Base-by-base conservation (phyloP, 2,888 invertebrate genomes). In the Tribolium freemani region DNA sequence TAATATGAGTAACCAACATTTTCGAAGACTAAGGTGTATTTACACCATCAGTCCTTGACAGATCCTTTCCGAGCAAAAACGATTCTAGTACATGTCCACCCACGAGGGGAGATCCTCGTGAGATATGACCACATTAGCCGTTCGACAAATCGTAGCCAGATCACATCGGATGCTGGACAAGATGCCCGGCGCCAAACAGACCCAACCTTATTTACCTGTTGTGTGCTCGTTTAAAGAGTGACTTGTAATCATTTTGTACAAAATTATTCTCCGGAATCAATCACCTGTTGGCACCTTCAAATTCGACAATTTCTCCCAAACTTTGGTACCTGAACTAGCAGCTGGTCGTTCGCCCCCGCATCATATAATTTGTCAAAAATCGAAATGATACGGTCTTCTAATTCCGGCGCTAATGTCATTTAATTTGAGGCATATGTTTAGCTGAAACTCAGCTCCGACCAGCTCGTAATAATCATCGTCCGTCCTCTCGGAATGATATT, bases 351-450 rank as follows among this genome's bases (percentile, higher is more conserved):
- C 76, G 77, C 76, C 76, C 64, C 77, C 77, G 53, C 72, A 63
- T 76, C 26, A 51, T 64, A 57, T 72, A 69, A 72, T 72, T 72
- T 63, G 57, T 38, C 57, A 69, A 69, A 69, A 69, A 64, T 60
- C 48, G 68, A 82, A 83, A 83, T 83, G 83, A 83, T 82, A 83
- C 77, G 80, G 80, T 79, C 75, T 69, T 72, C 71, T 76, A 76
- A 54, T 74, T 75, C 75, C 74, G 71, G 77, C 82, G 78, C 83
- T 83, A 83, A 83, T 83, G 82, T 83, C 83, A 83, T 82, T 83
- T 83, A 83, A 83, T 83, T 83, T 81, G 78, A 82, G 78, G 78
- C 83, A 83, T 83, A 81, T 83, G 83, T 83, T 83, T 83, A 83
- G 78, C 13, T 48, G 31, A 46, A 53, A 26, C 50, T 60, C 70